phyloP scores from a whole-genome alignment of 2,888 invertebrate species.

The Agonum fuliginosum region DNA sequence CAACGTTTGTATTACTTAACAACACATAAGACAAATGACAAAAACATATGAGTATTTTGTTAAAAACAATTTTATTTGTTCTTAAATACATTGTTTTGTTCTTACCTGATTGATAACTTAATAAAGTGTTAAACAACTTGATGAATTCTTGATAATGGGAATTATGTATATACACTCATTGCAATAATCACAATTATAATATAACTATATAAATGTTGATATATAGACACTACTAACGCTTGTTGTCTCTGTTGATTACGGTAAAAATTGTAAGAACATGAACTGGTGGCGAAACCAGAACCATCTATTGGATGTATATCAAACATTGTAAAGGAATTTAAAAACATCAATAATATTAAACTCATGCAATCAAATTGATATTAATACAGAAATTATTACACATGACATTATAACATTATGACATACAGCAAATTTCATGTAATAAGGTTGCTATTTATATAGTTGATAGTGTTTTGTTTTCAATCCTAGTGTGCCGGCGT shows the following conservation, averaged over 20 bases:
- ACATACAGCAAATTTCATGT: too few species aligned
- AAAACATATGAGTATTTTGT: constrained; percentile 54
- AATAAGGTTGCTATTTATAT: too few species aligned
- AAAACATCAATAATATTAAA: constrained; percentile 33
- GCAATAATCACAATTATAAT: not conserved
- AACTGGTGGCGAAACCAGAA: constrained; percentile 37
- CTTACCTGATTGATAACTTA: constrained; percentile 32
- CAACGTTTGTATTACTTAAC: constrained; percentile 26
- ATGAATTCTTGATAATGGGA: not conserved
- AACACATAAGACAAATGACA: constrained; percentile 34
- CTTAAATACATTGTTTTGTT: constrained; percentile 40
- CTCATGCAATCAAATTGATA: not conserved
- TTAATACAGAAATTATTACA: too few species aligned
- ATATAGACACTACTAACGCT: constrained; percentile 49
- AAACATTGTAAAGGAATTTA: constrained; percentile 6
- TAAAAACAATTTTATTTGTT: constrained; percentile 39
- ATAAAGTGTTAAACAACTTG: not conserved
- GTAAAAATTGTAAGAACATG: constrained; percentile 45
- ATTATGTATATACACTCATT: constrained; percentile 1
- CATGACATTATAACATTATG: not conserved
- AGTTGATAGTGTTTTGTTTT: too few species aligned
- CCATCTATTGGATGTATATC: constrained; percentile 44
- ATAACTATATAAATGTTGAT: not conserved
- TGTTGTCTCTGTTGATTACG: constrained; percentile 55
- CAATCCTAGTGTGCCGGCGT: too few species aligned